Percentiles rank a stretch among this genome's conserved stretches.
phyloP scores from a whole-genome alignment of 2,797 vertebrate species.

The Toxotes lorentzi region DNA sequence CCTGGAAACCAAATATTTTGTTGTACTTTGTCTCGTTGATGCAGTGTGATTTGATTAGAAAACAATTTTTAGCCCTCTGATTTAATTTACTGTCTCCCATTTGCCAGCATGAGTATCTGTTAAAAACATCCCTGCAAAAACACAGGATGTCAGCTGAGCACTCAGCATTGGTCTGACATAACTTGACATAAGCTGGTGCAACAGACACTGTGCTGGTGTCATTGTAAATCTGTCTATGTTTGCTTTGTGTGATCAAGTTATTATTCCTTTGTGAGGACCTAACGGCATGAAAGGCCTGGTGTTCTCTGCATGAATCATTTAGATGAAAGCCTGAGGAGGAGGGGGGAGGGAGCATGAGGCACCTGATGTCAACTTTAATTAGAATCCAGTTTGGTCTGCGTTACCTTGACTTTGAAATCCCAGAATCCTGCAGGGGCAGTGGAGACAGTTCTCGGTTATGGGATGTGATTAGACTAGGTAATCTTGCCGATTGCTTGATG shows the following conservation, averaged over 20 bases:
- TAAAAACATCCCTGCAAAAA: conserved; percentile 20
- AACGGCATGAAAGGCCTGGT: conserved; percentile 78
- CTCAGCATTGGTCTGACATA: conserved; percentile 60
- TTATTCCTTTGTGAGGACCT: conserved; percentile 80
- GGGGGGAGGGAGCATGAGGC: conserved; percentile 67
- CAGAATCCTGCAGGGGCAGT: conserved; percentile 77
- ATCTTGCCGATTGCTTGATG: conserved; percentile 60
- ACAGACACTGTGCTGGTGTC: conserved; percentile 73
- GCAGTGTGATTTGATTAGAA: conserved; percentile 60
- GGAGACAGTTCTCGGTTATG: conserved; percentile 75
- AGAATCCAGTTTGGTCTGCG: conserved; percentile 83
- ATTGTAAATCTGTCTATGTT: conserved; percentile 77
- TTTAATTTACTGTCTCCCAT: conserved; percentile 66
- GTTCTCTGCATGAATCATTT: conserved; percentile 86
- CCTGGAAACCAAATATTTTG: conserved; percentile 57
- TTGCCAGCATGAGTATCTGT: conserved; percentile 49
- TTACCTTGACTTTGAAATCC: conserved; percentile 86
- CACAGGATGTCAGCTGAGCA: conserved; percentile 50
- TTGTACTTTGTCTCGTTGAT: conserved; percentile 37
- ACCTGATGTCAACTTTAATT: conserved; percentile 88
- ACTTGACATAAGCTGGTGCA: conserved; percentile 69
- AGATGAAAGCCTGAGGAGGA: conserved; percentile 82
- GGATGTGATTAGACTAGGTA: conserved; percentile 80
- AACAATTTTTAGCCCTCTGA: conserved; percentile 61
- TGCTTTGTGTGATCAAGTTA: conserved; percentile 79